Evolutionary conservation across 2,797 vertebrate genomes (phyloP).

Genomic region (Myiotriccus ornatus): DNA sequence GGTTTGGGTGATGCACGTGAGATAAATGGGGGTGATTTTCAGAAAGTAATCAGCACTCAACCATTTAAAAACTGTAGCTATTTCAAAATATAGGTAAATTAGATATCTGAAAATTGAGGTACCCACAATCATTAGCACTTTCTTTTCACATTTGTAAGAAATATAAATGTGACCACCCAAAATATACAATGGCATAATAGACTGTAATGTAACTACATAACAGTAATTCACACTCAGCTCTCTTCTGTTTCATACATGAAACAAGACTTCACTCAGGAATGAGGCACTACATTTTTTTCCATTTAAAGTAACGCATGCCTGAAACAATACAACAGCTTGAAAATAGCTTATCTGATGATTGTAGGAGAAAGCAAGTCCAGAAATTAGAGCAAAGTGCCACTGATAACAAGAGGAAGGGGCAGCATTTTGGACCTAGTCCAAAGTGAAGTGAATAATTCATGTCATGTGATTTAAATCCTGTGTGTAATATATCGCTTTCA

Average conservation of each 20-base stretch:
- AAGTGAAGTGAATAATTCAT: neutral
- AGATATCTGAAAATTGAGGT: neutral
- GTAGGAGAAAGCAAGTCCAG: neutral
- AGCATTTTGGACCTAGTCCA: neutral
- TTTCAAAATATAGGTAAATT: neutral
- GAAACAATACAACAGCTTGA: neutral
- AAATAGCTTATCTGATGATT: neutral
- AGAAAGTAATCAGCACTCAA: neutral
- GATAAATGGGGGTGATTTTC: neutral
- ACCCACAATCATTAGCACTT: neutral
- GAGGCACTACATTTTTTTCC: neutral
- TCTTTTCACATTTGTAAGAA: neutral
- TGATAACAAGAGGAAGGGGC: neutral
- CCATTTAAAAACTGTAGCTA: neutral
- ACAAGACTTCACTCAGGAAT: neutral
- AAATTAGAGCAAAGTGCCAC: neutral
- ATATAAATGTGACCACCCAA: neutral
- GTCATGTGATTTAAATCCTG: neutral
- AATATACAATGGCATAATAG: neutral
- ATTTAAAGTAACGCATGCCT: neutral
- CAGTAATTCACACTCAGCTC: neutral
- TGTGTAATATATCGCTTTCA: neutral
- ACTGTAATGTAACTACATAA: neutral
- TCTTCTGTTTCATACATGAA: neutral
- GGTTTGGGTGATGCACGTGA: neutral